Base-by-base conservation (phyloP, 1,140 invertebrate species). In the Micrasema longulum region DNA sequence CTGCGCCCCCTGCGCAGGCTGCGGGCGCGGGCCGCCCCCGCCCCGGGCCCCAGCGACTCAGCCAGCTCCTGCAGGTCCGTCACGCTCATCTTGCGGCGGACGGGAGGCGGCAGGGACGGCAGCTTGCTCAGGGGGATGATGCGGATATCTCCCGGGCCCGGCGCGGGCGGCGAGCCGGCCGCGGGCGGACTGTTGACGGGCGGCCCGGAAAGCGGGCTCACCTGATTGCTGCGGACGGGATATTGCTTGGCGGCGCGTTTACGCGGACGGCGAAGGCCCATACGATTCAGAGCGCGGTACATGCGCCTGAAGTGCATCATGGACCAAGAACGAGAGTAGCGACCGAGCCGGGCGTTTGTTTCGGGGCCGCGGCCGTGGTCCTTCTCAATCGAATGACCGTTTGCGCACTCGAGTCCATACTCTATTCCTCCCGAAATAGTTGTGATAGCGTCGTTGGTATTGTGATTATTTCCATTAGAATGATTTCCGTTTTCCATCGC, bases 11-110 rank as follows among this genome's bases (percentile, higher is more conserved):
- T 79, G 7, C 74, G 60, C 6, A 18, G 31, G 26, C 66, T 26
- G 16, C 47, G 14, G 12, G 41, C 47, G 26, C 62, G 26, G 77
- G 80, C 31, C 74, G 78, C 22, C 79, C 78, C 23, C 20, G 79
- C 62, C 82, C 81, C 50, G 16, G 50, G 47, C 1, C 69, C 69
- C 53, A 86, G 70, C 0, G 85, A 83, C 41, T 87, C 85, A n/a
- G 84, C 83, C 14, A 87, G 74, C 64, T 87, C 85, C 35, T 86
- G 84, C 72, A 87, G 67, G 70, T 84, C 81, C 26, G 69, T 69
- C 10, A 77, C 79, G 70, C 79, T 77, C 65, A 79, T 79, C 69
- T 84, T 83, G 48, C 86, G 83, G 9, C 84, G 79, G 6, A 83
- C 79, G 9, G 83, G 79, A 1, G 86, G 85, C 2, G 84, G 82